phyloP scores from a whole-genome alignment of 2,113 vertebrate species.

The Melanostigma gelatinosum region DNA sequence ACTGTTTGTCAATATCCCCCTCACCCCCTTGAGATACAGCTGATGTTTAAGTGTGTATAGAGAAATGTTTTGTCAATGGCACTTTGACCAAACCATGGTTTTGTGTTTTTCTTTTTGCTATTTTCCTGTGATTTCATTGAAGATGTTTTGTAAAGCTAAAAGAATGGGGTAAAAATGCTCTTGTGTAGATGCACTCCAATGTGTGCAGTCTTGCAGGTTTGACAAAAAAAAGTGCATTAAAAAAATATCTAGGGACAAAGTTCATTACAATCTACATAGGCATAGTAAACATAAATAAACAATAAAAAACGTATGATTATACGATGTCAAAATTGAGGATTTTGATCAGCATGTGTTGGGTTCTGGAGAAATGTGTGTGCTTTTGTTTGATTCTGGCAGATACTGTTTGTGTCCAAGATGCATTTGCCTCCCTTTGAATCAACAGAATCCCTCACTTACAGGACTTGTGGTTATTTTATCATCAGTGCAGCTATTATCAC shows the following conservation, averaged over 20 bases:
- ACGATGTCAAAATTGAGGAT: not conserved
- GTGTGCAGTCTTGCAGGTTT: not conserved
- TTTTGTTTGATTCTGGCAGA: constrained; percentile 10
- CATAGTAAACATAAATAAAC: not conserved
- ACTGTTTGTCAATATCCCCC: not conserved
- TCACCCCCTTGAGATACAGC: not conserved
- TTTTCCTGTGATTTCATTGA: not conserved
- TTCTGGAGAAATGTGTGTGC: not conserved
- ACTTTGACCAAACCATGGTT: not conserved
- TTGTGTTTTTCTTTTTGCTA: not conserved
- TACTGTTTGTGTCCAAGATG: not conserved
- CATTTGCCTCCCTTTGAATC: not conserved
- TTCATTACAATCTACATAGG: not conserved
- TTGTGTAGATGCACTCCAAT: not conserved
- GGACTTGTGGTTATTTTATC: constrained; percentile 25
- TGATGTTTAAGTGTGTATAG: not conserved
- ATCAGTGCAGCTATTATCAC: constrained; percentile 31
- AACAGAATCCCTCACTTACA: constrained; percentile 34
- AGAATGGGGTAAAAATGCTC: not conserved
- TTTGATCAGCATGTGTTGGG: not conserved
- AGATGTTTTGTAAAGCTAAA: not conserved
- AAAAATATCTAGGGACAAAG: not conserved
- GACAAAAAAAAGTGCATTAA: not conserved
- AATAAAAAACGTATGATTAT: not conserved
- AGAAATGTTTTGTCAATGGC: not conserved